Percentiles rank a stretch among this genome's conserved stretches.
phyloP scores from a whole-genome alignment of 2,113 vertebrate species.

The Oplegnathus fasciatus region DNA sequence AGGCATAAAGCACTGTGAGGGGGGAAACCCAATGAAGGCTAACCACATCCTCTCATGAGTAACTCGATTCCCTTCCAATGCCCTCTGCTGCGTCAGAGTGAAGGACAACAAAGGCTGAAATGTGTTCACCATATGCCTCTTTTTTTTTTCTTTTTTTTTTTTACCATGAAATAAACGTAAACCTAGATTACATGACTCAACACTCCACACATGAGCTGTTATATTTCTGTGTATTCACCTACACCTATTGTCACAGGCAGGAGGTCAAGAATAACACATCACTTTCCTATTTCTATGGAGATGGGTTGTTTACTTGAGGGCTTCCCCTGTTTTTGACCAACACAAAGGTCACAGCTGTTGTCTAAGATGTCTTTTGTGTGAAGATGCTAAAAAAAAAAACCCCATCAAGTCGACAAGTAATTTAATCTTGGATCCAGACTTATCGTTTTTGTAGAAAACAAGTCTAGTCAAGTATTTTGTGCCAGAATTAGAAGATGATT shows the following conservation, averaged over 20 bases:
- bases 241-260: not conserved
- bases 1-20: slow-evolving; percentile 32
- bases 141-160: too few relatives aligned
- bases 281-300: slow-evolving; percentile 1
- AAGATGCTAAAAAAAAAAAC: not conserved
- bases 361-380: not conserved
- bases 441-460: not conserved
- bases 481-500: not conserved
- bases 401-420: too few relatives aligned
- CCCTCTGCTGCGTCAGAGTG: slow-evolving; percentile 47
- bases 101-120: not conserved
- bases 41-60: slow-evolving; percentile 64
- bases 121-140: not conserved
- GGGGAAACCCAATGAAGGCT: slow-evolving; percentile 64
- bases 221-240: not conserved
- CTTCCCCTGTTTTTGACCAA: slow-evolving; percentile 21
- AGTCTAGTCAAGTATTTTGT: not conserved
- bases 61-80: slow-evolving; percentile 41
- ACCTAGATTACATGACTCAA: slow-evolving; percentile 47
- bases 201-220: not conserved
- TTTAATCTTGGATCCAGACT: not conserved
- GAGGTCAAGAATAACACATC: not conserved
- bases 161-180: not conserved
- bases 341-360: not conserved
- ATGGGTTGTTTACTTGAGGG: not conserved